Base-by-base conservation (phyloP, 1,140 invertebrate genomes). In the Heterodera carotae region DNA sequence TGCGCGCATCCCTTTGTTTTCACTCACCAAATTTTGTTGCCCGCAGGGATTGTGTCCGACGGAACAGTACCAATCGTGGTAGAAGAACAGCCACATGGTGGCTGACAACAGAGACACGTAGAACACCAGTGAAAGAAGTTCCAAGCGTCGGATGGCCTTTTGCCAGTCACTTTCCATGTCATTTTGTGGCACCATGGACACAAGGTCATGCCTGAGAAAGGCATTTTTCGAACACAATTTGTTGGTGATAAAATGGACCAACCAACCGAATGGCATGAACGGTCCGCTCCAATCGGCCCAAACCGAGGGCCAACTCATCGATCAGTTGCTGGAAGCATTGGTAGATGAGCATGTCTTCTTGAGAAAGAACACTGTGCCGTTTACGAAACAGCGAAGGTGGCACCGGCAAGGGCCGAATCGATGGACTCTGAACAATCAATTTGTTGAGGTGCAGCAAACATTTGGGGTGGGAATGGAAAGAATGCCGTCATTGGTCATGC, bases 21-120 rank as follows among this genome's bases (percentile, higher is more conserved):
- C 81, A 48, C 82, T 84, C 69, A 87, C 87, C 29, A 86, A 70
- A 74, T 87, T 87, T 7, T 69, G 69, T 31, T 79, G 74, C 1
- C 85, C 85, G 62, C 85, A 87, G 3, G 86, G 84, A 74, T 85
- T 85, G 60, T 85, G 83, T 33, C 80, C 85, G 73, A 87, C 78
- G 22, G 82, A 76, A 59, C 85, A 87, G 69, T 87, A 87, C 85
- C 85, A 87, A 62, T 86, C 84, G 53, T 87, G 86, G 69, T 86
- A 88, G 81, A 87, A 87, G 82, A 87, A 87, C 3, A 87, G 66
- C 60, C 86, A 86, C 80, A 86, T 85, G 2, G 86, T 87, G 29
- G 79, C 67, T 59, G 84, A 86, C 10, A 87, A 62, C 12, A 87
- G 78, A 7, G 80, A 76, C 29, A 87, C 78, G 69, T 87, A 87